Base-by-base conservation (phyloP, 2,888 invertebrate species). In the Archips crataeganus region DNA sequence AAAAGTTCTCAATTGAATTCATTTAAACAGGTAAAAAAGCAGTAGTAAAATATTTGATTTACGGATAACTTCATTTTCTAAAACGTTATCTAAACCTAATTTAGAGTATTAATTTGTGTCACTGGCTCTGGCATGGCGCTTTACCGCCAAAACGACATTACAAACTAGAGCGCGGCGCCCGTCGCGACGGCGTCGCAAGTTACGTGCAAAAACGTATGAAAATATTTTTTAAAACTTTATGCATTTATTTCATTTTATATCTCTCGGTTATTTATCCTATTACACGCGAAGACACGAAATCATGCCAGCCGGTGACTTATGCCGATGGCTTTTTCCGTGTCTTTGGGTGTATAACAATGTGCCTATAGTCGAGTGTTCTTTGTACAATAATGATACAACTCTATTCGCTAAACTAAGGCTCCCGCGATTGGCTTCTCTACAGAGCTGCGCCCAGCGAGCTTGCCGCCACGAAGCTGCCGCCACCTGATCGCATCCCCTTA, bases 171-270 rank as follows among this genome's bases (percentile, higher is more conserved):
- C 84, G 87, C 88, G 82, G 80, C 32, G 13, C 32, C 78, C 77
- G 81, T 83, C 80, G 83, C 82, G 81, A 81, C 81, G 81, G 81
- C 85, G 87, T 86, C 85, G 86, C 85, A 84, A 82, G 82, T 91
- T 88, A 90, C 89, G 94, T 94, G 94, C 94, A 94, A 94, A 94
- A 94, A 93, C 90, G 94, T 94, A 94, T 91, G 93, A 94, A 94
- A 94, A 94, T 94, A 94, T 93, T 82, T 87, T 87, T 89, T 84
- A 86, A 86, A 90, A 89, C 85, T 92, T 93, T 93, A 92, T 89
- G 91, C 90, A 90, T 91, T 89, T 85, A 87, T 84, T 88, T 84
- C 71, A 63, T 85, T 81, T 82, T 90, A 92, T 89, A 92, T 91
- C 88, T 92, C 92, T 91, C 90, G 87, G 90, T 82, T 87, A 87